phyloP scores from a whole-genome alignment of 2,888 invertebrate genomes.

The Mimas tiliae region DNA sequence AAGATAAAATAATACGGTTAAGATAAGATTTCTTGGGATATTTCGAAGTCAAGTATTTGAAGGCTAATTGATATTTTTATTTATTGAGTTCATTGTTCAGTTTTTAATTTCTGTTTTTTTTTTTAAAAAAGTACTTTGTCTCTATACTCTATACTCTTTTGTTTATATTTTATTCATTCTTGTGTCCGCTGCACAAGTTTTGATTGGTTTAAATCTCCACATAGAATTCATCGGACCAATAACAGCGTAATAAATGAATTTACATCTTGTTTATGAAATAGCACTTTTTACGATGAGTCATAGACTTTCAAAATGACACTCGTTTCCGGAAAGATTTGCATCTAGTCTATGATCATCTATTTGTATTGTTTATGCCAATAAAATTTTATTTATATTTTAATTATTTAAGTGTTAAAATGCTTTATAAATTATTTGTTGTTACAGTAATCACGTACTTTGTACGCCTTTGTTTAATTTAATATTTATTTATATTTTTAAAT shows the following conservation, averaged over 20 bases:
- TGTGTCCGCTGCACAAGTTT: constrained; percentile 36
- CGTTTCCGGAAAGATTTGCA: constrained; percentile 79
- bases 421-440: constrained; percentile 15
- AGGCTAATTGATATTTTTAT: too few species aligned
- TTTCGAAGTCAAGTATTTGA: too few species aligned
- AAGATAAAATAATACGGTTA: too few species aligned
- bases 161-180: constrained; percentile 2
- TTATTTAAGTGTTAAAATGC: constrained; percentile 16
- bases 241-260: constrained; percentile 27
- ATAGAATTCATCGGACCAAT: constrained; percentile 37
- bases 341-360: constrained; percentile 63
- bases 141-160: background rate
- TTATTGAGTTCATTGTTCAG: too few species aligned
- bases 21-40: too few species aligned
- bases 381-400: constrained; percentile 33
- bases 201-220: constrained; percentile 38
- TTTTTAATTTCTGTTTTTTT: background rate
- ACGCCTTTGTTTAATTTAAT: constrained; percentile 27
- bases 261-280: constrained; percentile 55
- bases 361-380: constrained; percentile 62
- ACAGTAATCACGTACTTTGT: background rate
- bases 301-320: constrained; percentile 79
- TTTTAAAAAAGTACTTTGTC: background rate
- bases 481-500: constrained; percentile 27
- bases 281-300: constrained; percentile 72